A percentile compares a stretch with the other conserved stretches of the same genome.
phyloP scores from a whole-genome alignment of 2,113 vertebrate species.

The Phasianus colchicus region DNA sequence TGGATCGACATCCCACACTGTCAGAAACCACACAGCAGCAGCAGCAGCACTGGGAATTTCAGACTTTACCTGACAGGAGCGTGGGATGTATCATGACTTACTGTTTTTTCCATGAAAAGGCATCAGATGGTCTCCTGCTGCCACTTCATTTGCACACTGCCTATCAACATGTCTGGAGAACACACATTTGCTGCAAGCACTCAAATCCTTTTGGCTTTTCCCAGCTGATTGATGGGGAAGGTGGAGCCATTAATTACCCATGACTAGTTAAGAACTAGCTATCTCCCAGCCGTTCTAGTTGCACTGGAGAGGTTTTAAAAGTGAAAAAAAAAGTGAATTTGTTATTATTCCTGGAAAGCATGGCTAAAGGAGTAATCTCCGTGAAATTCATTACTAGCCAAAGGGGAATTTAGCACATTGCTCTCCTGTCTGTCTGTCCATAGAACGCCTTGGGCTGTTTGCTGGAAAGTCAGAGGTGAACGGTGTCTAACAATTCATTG shows the following conservation, averaged over 20 bases:
- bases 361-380: constrained; percentile 39
- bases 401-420: constrained; percentile 11
- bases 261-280: constrained; percentile 52
- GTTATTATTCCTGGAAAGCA: background rate
- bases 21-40: constrained; percentile 35
- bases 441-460: background rate
- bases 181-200: constrained; percentile 39
- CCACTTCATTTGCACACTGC: constrained; percentile 36
- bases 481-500: constrained; percentile 36
- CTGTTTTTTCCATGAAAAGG: constrained; percentile 17
- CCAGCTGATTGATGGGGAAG: constrained; percentile 58
- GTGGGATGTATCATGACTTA: constrained; percentile 59
- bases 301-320: constrained; percentile 21
- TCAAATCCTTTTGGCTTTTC: constrained; percentile 58
- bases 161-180: constrained; percentile 17
- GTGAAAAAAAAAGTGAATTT: background rate
- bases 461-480: constrained; percentile 6
- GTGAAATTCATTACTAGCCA: constrained; percentile 17
- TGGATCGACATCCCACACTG: constrained; percentile 60
- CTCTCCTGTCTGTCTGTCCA: background rate
- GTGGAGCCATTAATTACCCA: constrained; percentile 64
- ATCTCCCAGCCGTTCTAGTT: constrained; percentile 19
- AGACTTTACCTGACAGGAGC: constrained; percentile 48
- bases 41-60: constrained; percentile 44
- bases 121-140: constrained; percentile 34